Conservation (phyloP, 2,888 invertebrate genomes). For the Esperia sulphurella region DNA sequence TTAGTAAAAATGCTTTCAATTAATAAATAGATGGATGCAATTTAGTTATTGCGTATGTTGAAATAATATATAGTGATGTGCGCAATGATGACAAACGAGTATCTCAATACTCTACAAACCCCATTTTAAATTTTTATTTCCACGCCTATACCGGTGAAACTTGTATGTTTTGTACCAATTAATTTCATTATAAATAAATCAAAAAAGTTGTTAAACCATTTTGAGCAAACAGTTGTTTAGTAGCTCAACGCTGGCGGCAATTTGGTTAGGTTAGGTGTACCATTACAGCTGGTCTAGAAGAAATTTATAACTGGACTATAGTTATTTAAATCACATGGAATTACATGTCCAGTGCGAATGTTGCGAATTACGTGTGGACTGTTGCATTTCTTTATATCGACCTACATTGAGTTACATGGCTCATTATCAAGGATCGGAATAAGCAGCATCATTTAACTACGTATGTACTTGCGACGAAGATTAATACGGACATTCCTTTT, state of each 20-base stretch:
- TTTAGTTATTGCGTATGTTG: no score
- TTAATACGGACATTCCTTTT: no score
- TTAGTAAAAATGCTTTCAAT: no score
- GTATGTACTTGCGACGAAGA: no score
- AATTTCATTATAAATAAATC: not conserved
- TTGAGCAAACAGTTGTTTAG: slow-evolving; percentile 13
- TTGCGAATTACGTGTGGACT: slow-evolving; percentile 34
- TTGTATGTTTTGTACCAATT: not conserved
- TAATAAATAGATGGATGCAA: no score
- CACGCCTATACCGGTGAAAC: not conserved
- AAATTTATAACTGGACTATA: slow-evolving; percentile 41
- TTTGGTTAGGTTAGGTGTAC: slow-evolving; percentile 15
- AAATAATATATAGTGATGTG: no score
- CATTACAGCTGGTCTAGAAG: slow-evolving; percentile 18
- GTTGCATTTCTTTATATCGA: slow-evolving; percentile 24
- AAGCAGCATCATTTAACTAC: no score
- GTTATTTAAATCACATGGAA: slow-evolving; percentile 46
- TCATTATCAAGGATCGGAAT: no score
- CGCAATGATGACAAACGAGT: no score
- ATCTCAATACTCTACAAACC: no score
- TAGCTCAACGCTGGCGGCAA: slow-evolving; percentile 22
- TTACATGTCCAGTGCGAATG: slow-evolving; percentile 27
- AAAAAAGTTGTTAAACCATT: not conserved
- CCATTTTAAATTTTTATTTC: no score
- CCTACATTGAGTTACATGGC: slow-evolving; percentile 6